Conservation (phyloP, 2,888 invertebrate species). For the Leptura quadrifasciata region DNA sequence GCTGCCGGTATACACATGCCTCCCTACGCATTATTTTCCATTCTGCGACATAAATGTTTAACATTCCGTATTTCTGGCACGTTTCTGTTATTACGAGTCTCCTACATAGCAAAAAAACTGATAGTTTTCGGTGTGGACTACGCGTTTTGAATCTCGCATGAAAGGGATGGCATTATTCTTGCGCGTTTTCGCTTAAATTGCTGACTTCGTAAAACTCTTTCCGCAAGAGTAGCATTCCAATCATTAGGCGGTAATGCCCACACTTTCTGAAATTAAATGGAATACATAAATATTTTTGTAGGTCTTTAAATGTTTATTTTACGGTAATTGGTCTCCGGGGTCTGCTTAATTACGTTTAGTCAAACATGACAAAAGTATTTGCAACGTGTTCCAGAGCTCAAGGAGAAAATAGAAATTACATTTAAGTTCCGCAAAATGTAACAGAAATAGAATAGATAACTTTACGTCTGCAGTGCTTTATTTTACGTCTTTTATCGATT, state of each 20-base stretch:
- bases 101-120: slow-evolving; percentile 57
- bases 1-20: slow-evolving; percentile 29
- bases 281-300: slow-evolving; percentile 41
- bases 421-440: not conserved
- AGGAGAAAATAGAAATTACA: not conserved
- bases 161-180: slow-evolving; percentile 49
- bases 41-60: slow-evolving; percentile 55
- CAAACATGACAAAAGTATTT: slow-evolving; percentile 17
- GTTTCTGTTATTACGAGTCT: slow-evolving; percentile 62
- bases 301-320: slow-evolving; percentile 30
- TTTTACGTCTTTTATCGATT: too few species aligned
- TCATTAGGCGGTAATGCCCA: slow-evolving; percentile 28
- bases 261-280: slow-evolving; percentile 30
- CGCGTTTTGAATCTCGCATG: slow-evolving; percentile 57
- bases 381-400: not conserved
- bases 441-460: not conserved
- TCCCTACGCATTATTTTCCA: slow-evolving; percentile 56
- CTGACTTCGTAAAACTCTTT: slow-evolving; percentile 32
- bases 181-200: slow-evolving; percentile 31
- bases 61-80: slow-evolving; percentile 59
- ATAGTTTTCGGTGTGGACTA: slow-evolving; percentile 59
- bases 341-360: slow-evolving; percentile 25
- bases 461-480: too few species aligned
- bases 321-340: slow-evolving; percentile 39
- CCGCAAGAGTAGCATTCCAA: slow-evolving; percentile 26